phyloP scores from a whole-genome alignment of 2,888 invertebrate genomes.

The Augochlorella aurata region DNA sequence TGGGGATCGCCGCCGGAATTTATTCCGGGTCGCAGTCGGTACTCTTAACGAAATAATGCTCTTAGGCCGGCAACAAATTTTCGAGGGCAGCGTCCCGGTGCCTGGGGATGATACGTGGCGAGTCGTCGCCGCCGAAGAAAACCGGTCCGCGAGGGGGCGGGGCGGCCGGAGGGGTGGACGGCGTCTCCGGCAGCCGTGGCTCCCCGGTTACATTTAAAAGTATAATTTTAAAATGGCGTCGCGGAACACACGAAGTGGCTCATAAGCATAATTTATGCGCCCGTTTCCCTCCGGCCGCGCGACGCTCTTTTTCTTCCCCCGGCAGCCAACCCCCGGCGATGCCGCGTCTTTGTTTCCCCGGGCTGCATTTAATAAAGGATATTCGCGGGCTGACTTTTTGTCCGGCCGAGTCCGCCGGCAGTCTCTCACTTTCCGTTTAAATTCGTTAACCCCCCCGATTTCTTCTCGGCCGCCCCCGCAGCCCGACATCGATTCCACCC shows the following conservation, averaged over 20 bases:
- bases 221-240: constrained; percentile 72
- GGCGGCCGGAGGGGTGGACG: constrained; percentile 4
- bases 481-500: constrained; percentile 39
- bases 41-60: constrained; percentile 59
- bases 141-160: not conserved
- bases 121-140: constrained; percentile 39
- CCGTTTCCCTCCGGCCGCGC: constrained; percentile 54
- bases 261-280: constrained; percentile 73
- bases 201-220: constrained; percentile 65
- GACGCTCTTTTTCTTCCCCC: constrained; percentile 16
- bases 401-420: constrained; percentile 35
- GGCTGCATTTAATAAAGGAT: constrained; percentile 67
- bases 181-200: constrained; percentile 27
- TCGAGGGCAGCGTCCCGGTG: constrained; percentile 25
- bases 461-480: constrained; percentile 4
- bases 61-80: constrained; percentile 61
- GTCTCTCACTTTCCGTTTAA: constrained; percentile 55
- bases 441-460: constrained; percentile 62
- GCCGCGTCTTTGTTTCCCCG: constrained; percentile 39
- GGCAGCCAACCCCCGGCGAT: not conserved
- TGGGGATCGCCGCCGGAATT: constrained; percentile 29
- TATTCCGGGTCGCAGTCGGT: constrained; percentile 39
- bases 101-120: constrained; percentile 57
- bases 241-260: constrained; percentile 71
- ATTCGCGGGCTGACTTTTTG: constrained; percentile 42